Evolutionary conservation across 2,797 vertebrate genomes (phyloP), one percentile per base, ranked within the genome.

Genomic region (Argya squamiceps): DNA sequence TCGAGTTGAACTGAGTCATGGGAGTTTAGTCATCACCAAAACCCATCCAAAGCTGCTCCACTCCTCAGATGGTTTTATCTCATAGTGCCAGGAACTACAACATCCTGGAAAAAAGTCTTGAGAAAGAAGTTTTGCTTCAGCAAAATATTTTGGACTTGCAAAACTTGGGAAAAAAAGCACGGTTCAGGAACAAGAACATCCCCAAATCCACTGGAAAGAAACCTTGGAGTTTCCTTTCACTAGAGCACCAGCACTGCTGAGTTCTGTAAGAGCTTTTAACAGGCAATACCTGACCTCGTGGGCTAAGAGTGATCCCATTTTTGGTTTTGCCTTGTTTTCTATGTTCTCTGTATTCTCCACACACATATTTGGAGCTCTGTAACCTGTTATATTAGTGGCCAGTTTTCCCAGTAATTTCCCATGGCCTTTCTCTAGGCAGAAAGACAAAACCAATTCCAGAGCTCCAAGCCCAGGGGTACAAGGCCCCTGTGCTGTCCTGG

Each of bases 1-100:
- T 79, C 2, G 1, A 81, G n/a, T 4, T 88, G 27, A 76, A 46
- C 37, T 12, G 56, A 77, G 56, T 67, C 62, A 76, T 0, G 12
- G 0, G 7, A 83, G 71, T 41, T 59, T 29, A 87, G 58, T 70
- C 70, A 46, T 24, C 55, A 14, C 30, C 22, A 47, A 65, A 52
- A 26, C 0, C 1, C 70, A 78, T 30, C 75, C 55, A 21, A 36
- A 84, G 43, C 0, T 49, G 46, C 11, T 58, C 46, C 39, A 0
- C 52, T 36, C 43, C 49, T 47, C 2, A 55, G 20, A 41, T 46
- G 30, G 27, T 53, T 88, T 76, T 21, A 37, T 56, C 50, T 62
- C 0, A 8, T 0, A 8, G 53, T n/a, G 43, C 81, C 81, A 74
- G 78, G 15, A 93, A 36, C 65, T 21, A 32, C 79, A 85, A 14